phyloP scores from a whole-genome alignment of 2,797 vertebrate species.

The Hippopotamyrus pictus region DNA sequence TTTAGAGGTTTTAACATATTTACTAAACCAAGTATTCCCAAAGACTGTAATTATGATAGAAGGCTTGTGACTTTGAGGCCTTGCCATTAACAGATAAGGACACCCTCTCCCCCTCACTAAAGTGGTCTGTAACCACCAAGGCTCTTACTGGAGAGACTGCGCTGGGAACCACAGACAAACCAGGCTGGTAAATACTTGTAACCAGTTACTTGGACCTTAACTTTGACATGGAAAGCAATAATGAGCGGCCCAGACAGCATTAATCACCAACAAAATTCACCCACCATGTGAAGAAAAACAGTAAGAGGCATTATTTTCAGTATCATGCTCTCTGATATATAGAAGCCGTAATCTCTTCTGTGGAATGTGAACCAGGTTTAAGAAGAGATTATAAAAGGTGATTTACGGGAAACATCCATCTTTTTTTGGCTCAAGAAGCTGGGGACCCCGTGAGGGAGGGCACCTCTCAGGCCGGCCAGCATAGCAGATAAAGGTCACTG shows the following conservation, averaged over 20 bases:
- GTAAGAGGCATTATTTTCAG: background rate
- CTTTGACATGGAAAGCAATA: background rate
- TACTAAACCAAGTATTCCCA: background rate
- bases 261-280: background rate
- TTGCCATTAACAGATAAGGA: background rate
- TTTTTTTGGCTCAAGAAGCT: background rate
- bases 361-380: background rate
- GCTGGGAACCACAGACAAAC: background rate
- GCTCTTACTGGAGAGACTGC: background rate
- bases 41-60: background rate
- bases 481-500: background rate
- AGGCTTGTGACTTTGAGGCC: background rate
- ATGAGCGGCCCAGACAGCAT: background rate
- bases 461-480: background rate
- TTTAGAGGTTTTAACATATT: background rate
- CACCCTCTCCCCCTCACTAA: background rate
- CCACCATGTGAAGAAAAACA: background rate
- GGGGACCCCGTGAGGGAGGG: background rate
- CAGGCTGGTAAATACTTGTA: background rate
- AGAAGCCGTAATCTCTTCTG: background rate
- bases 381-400: background rate
- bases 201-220: conserved; percentile 13
- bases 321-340: background rate
- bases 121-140: background rate
- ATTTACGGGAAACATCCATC: background rate